A percentile compares a stretch with the other conserved stretches of the same genome.
These are phyloP conservation scores for Liolophura sinensis DNA, from an alignment of 1,140 invertebrate species.

Conservation along the genomic window DNA sequence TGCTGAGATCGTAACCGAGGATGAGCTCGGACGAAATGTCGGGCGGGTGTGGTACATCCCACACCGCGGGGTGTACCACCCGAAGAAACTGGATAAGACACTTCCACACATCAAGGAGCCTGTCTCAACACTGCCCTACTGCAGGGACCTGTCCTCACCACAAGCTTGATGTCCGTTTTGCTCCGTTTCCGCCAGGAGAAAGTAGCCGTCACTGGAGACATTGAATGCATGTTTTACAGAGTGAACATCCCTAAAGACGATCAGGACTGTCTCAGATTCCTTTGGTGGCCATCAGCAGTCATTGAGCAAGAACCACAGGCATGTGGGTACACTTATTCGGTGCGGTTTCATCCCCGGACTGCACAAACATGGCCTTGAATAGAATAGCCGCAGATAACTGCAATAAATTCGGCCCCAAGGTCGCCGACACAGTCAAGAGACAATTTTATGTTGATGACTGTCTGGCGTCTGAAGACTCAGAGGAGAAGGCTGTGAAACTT, in stretches of 20 bases:
- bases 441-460: slow-evolving; percentile 3
- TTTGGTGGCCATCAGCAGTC: slow-evolving; percentile 16
- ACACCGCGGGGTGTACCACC: slow-evolving; percentile 26
- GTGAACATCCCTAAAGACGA: slow-evolving; percentile 14
- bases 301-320: not conserved
- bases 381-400: not conserved
- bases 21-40: slow-evolving; percentile 6
- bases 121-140: slow-evolving; percentile 7
- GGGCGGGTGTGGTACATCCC: slow-evolving; percentile 26
- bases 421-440: not conserved
- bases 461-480: not conserved
- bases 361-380: not conserved
- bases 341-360: not conserved
- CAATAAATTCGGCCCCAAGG: not conserved
- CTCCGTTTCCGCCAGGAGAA: slow-evolving; percentile 14
- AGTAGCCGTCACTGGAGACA: slow-evolving; percentile 14
- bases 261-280: slow-evolving; percentile 15
- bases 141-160: slow-evolving; percentile 24
- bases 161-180: slow-evolving; percentile 15
- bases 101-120: slow-evolving; percentile 17
- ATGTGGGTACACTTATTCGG: not conserved
- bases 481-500: not conserved
- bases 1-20: slow-evolving; percentile 13
- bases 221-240: slow-evolving; percentile 24
- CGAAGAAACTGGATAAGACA: slow-evolving; percentile 34